Evolutionary conservation across 2,113 vertebrate species (phyloP).

Genomic region (Myiozetetes cayanensis): DNA sequence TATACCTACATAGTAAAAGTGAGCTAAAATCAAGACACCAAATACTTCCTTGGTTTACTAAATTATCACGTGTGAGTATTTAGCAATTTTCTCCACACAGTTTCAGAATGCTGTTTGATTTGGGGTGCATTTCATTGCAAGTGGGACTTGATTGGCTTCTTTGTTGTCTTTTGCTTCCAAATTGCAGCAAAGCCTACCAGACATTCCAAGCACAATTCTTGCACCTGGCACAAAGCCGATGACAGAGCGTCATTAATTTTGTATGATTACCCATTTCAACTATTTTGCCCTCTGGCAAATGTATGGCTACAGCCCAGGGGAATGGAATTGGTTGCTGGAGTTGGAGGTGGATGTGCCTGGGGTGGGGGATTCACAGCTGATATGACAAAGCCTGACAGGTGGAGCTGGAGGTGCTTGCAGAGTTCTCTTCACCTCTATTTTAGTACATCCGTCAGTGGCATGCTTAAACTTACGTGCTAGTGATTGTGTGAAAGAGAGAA

Average conservation of each 20-base stretch:
- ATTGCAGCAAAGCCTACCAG: background rate
- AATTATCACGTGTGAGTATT: background rate
- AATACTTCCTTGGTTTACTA: background rate
- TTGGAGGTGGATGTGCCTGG: background rate
- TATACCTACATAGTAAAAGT: background rate
- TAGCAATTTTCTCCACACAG: background rate
- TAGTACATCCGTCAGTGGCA: background rate
- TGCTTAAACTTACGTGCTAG: background rate
- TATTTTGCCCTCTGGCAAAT: background rate
- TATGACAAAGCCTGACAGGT: background rate
- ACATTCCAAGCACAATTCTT: background rate
- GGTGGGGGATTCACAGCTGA: background rate
- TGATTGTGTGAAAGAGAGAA: background rate
- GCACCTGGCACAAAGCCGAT: slow-evolving; percentile 16
- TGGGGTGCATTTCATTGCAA: background rate
- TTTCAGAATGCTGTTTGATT: background rate
- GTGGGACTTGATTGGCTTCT: background rate
- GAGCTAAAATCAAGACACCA: background rate
- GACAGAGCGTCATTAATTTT: background rate
- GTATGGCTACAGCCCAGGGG: background rate
- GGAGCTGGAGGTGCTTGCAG: background rate
- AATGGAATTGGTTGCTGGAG: background rate
- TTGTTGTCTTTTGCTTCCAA: background rate
- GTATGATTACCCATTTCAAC: background rate
- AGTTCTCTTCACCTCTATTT: slow-evolving; percentile 30